phyloP scores from a whole-genome alignment of 2,113 vertebrate species.

The Lanius ludovicianus region DNA sequence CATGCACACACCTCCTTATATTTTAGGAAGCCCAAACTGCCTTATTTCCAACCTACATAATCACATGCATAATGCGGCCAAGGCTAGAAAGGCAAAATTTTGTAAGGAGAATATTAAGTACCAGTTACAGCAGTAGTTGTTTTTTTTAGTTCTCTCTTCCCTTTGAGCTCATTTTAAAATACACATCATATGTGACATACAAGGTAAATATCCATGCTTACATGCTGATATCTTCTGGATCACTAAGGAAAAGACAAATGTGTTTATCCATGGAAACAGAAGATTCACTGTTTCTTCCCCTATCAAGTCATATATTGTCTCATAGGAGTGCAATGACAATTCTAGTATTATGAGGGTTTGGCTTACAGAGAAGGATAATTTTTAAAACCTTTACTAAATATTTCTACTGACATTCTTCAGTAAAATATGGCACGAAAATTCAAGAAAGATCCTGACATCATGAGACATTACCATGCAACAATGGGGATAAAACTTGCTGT shows the following conservation, averaged over 20 bases:
- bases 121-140: not conserved
- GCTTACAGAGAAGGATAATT: not conserved
- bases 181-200: not conserved
- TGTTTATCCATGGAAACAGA: not conserved
- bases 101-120: not conserved
- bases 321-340: not conserved
- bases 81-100: not conserved
- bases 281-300: not conserved
- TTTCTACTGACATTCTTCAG: not conserved
- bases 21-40: not conserved
- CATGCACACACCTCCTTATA: accelerated
- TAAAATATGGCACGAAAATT: not conserved
- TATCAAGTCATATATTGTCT: not conserved
- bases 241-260: not conserved
- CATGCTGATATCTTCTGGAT: not conserved
- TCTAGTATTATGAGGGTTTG: not conserved
- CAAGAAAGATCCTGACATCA: not conserved
- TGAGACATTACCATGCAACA: not conserved
- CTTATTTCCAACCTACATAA: not conserved
- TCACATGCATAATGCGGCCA: not conserved
- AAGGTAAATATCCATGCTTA: not conserved
- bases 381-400: not conserved
- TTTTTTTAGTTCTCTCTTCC: not conserved
- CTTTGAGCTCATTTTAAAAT: not conserved
- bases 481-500: not conserved